Conservation (phyloP, 2,113 vertebrate species). For the Struthidea cinerea region DNA sequence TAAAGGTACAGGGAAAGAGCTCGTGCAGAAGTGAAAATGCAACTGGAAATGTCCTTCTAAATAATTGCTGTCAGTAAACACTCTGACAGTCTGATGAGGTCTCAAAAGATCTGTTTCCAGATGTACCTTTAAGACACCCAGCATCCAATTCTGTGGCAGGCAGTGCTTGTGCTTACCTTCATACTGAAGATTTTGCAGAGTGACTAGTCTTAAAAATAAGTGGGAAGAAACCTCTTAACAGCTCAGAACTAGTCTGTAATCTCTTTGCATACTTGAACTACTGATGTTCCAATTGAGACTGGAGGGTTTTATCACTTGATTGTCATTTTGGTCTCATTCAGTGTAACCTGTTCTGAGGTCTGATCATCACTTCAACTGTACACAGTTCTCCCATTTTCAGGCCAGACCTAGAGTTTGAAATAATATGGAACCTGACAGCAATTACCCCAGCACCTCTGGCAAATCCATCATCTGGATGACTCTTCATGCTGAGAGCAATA, state of each 20-base stretch:
- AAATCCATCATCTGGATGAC: conserved; percentile 18
- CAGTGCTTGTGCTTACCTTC: neutral
- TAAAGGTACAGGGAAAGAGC: neutral
- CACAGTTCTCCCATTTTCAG: neutral
- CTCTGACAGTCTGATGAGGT: neutral
- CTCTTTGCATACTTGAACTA: neutral
- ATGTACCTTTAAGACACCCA: neutral
- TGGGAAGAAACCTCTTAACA: neutral
- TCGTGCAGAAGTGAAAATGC: neutral
- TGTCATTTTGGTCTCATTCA: neutral
- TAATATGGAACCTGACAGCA: neutral
- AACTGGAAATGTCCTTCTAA: neutral
- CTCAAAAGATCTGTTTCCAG: neutral
- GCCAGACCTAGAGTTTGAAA: neutral
- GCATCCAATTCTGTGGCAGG: neutral
- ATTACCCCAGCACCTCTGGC: conserved; percentile 18
- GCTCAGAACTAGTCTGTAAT: neutral
- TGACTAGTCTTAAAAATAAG: neutral
- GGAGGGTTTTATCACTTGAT: neutral
- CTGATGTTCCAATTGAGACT: neutral
- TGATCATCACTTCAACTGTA: neutral
- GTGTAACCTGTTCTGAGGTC: neutral
- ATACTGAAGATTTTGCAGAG: neutral
- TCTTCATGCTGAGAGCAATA: neutral
- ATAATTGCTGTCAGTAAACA: neutral